Conservation (phyloP, 1,140 invertebrate species). For the Eriocheir sinensis region DNA sequence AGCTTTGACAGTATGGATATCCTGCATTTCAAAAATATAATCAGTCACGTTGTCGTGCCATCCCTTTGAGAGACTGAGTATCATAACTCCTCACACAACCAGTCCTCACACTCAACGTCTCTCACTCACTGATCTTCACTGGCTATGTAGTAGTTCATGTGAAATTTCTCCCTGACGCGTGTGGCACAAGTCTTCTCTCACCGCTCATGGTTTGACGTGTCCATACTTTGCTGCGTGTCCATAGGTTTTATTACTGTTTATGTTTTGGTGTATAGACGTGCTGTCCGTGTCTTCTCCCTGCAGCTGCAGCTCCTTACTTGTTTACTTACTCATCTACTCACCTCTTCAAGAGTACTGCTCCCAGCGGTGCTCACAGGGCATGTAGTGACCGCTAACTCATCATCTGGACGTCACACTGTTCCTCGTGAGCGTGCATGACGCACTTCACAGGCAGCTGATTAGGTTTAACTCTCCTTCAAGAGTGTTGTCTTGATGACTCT, state of each 20-base stretch:
- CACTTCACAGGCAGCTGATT: conserved; percentile 39
- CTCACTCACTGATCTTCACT: conserved; percentile 62
- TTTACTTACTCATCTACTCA: conserved; percentile 44
- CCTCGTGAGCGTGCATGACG: conserved; percentile 26
- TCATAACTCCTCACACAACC: conserved; percentile 56
- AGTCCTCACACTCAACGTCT: conserved; percentile 49
- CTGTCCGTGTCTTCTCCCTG: conserved; percentile 52
- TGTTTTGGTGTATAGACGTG: conserved; percentile 56
- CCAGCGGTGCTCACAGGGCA: conserved; percentile 41
- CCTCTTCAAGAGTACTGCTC: conserved; percentile 23
- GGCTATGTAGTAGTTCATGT: conserved; percentile 71
- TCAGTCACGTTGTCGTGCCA: background rate
- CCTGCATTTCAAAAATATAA: conserved; percentile 23
- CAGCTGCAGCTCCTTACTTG: conserved; percentile 42
- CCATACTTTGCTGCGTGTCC: conserved; percentile 60
- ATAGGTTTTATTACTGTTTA: conserved; percentile 47
- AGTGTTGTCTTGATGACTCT: background rate
- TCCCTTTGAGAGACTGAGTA: conserved; percentile 72
- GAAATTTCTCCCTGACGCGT: conserved; percentile 72
- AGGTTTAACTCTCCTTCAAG: background rate
- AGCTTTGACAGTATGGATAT: background rate
- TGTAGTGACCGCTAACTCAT: conserved; percentile 42
- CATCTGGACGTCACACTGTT: background rate
- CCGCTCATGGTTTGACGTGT: conserved; percentile 65
- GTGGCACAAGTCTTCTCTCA: conserved; percentile 51